Percentiles rank a stretch among this genome's conserved stretches.
Conservation (phyloP, 2,797 vertebrate genomes). For the Neopelma chrysocephalum region DNA sequence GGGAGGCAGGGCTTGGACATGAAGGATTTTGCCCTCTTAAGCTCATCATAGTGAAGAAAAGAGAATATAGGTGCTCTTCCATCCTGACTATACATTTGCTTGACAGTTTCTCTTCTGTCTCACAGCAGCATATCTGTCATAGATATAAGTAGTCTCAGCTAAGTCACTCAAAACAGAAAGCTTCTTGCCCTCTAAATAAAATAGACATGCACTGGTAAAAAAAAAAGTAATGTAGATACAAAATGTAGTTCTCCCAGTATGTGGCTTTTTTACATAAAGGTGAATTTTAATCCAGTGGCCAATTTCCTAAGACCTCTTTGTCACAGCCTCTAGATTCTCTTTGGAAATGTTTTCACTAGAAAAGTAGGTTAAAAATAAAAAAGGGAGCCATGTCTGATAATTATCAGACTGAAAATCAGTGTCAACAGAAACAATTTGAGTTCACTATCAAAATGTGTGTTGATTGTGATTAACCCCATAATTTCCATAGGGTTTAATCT, state of each 20-base stretch:
- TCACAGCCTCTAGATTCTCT: not conserved
- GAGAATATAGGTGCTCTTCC: not conserved
- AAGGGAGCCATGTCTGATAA: not conserved
- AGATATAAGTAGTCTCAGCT: not conserved
- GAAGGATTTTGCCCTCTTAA: constrained; percentile 32
- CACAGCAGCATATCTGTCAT: not conserved
- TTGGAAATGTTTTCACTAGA: constrained; percentile 18
- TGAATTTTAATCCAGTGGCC: constrained; percentile 48
- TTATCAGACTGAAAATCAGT: not conserved
- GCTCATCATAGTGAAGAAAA: not conserved
- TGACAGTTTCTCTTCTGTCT: constrained; percentile 26
- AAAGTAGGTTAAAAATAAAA: constrained; percentile 28
- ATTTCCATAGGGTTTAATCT: not conserved
- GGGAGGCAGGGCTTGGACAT: not conserved
- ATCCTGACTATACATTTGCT: not conserved
- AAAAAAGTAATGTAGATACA: not conserved
- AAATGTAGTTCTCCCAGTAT: not conserved
- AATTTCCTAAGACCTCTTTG: constrained; percentile 13
- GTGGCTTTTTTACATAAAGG: constrained; percentile 20
- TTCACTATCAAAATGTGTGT: not conserved
- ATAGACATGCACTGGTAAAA: not conserved
- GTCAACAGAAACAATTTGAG: constrained; percentile 9
- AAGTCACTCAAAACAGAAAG: constrained; percentile 27
- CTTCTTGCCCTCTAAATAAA: not conserved
- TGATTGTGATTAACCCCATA: not conserved